phyloP scores from a whole-genome alignment of 2,888 invertebrate species.

The Hydriomena furcata region DNA sequence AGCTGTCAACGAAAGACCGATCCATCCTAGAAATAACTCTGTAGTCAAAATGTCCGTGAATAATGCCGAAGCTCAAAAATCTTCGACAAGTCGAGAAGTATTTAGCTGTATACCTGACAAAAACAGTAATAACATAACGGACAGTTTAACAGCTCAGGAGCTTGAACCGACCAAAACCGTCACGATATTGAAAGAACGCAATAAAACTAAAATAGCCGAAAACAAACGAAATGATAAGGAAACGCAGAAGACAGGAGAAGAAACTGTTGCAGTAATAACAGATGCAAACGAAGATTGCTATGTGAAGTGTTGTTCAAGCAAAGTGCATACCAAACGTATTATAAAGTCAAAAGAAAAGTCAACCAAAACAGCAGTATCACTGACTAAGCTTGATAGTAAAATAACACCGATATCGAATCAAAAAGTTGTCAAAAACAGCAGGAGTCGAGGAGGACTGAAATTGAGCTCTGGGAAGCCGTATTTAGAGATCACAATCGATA shows the following conservation, averaged over 20 bases:
- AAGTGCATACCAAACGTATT: not conserved
- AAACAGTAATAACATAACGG: constrained; percentile 7
- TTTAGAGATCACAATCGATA: constrained; percentile 52
- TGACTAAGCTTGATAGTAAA: constrained; percentile 4
- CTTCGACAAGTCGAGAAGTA: constrained; percentile 11
- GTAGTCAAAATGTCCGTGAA: not conserved
- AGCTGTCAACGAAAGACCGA: not conserved
- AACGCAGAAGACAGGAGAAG: not conserved
- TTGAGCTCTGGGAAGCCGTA: constrained; percentile 32
- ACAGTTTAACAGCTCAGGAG: constrained; percentile 25
- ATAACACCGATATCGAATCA: not conserved
- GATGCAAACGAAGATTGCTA: not conserved
- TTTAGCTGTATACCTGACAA: constrained; percentile 4
- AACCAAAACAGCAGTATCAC: not conserved
- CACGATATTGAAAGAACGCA: constrained; percentile 17
- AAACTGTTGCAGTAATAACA: not conserved
- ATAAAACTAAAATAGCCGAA: constrained; percentile 2
- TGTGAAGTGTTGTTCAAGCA: not conserved
- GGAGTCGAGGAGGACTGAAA: constrained; percentile 22
- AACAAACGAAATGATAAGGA: constrained; percentile 7
- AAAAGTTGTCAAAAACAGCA: constrained; percentile 7
- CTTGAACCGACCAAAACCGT: constrained; percentile 28
- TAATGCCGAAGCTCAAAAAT: not conserved
- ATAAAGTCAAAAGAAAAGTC: not conserved
- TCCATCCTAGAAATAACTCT: not conserved